Evolutionary conservation across 2,797 vertebrate genomes (phyloP).

Genomic region (Myotis findleyi): DNA sequence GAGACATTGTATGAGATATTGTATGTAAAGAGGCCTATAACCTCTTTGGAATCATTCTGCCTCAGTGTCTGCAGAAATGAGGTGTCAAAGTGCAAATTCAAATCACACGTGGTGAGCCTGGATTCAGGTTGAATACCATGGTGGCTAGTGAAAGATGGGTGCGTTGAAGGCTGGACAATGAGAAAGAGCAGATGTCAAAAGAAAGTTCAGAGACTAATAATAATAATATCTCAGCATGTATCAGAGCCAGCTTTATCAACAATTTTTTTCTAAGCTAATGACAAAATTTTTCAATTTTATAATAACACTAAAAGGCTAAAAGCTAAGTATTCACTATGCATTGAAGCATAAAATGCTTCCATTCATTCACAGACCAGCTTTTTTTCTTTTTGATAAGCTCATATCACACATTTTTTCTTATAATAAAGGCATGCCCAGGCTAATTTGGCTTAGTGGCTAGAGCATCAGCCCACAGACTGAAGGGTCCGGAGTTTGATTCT

Average conservation of each 20-base stretch:
- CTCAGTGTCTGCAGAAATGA: fast-evolving
- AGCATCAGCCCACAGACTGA: no score
- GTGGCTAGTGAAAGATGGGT: not conserved
- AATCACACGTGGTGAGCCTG: not conserved
- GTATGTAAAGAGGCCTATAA: no score
- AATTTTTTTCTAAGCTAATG: not conserved
- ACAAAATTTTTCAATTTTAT: not conserved
- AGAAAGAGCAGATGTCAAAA: not conserved
- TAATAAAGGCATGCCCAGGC: not conserved
- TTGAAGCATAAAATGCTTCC: not conserved
- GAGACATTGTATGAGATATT: not conserved
- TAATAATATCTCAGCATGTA: not conserved
- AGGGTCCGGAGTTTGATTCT: no score
- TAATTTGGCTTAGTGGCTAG: no score
- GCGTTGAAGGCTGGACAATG: not conserved
- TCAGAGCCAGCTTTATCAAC: not conserved
- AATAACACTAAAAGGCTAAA: not conserved
- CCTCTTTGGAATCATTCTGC: not conserved
- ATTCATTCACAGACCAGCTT: not conserved
- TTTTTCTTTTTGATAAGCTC: not conserved
- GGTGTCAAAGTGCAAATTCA: not conserved
- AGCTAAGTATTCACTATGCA: not conserved
- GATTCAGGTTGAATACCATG: not conserved
- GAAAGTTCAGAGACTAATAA: not conserved
- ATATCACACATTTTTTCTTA: not conserved